A percentile compares a stretch with the other conserved stretches of the same genome.
These are phyloP conservation scores for Cotesia glomerata DNA, from an alignment of 1,140 invertebrate genomes.

Conservation along the genomic window DNA sequence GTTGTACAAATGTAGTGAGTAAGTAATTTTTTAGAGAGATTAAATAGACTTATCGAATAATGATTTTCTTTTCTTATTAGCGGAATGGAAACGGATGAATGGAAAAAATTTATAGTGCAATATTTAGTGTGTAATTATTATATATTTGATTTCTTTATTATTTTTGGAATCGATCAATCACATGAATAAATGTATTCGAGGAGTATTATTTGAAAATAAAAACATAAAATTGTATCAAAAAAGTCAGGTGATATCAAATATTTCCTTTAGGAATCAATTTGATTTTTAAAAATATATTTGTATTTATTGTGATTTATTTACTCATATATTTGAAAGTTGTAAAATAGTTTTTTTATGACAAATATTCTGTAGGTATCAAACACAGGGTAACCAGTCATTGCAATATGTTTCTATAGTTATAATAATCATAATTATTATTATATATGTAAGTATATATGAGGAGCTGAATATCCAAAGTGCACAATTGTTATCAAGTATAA, in stretches of 20 bases:
- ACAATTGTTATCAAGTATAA: neutral
- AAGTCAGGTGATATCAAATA: too few species aligned
- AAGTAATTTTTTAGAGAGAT: constrained; percentile 61
- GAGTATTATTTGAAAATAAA: too few species aligned
- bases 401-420: constrained; percentile 50
- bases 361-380: constrained; percentile 49
- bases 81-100: constrained; percentile 9
- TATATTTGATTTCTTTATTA: constrained; percentile 5
- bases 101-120: constrained; percentile 57
- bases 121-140: constrained; percentile 52
- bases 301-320: too few species aligned
- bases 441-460: constrained; percentile 25
- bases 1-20: constrained; percentile 59
- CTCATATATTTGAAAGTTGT: too few species aligned
- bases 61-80: constrained; percentile 32
- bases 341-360: constrained; percentile 21
- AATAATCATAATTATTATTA: constrained; percentile 37
- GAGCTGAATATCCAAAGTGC: neutral
- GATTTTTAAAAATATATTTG: too few species aligned
- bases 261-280: too few species aligned
- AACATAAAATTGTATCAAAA: too few species aligned
- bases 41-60: constrained; percentile 49
- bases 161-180: neutral
- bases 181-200: neutral
- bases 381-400: constrained; percentile 58